Conservation (phyloP, 2,888 invertebrate genomes). For the Podotricha telesiphe region DNA sequence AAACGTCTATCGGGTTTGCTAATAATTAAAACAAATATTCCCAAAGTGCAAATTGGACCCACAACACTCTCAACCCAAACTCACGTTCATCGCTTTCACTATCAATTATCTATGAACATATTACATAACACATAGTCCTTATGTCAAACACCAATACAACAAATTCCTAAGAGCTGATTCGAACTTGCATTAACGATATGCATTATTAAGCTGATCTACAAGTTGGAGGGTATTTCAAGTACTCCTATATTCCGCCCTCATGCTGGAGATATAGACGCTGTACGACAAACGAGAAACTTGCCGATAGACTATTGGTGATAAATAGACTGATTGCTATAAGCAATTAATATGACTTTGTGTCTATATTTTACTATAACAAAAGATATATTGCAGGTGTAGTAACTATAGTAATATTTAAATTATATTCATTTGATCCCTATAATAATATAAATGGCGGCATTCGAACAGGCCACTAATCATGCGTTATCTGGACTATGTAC, state of each 20-base stretch:
- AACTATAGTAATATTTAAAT: too few relatives aligned
- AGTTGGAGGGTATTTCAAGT: conserved; percentile 3
- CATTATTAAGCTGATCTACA: conserved; percentile 24
- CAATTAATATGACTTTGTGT: conserved; percentile 8
- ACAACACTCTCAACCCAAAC: too few relatives aligned
- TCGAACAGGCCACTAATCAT: too few relatives aligned
- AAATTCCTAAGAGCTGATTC: conserved; percentile 8
- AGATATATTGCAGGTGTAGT: too few relatives aligned
- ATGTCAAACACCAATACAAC: conserved; percentile 2
- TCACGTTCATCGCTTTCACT: not conserved
- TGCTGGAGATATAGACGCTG: conserved; percentile 3
- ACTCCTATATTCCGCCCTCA: not conserved
- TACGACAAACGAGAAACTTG: not conserved
- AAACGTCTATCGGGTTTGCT: too few relatives aligned
- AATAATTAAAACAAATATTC: too few relatives aligned
- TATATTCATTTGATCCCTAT: too few relatives aligned
- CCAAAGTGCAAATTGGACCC: too few relatives aligned
- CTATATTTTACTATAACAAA: not conserved
- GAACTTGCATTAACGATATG: conserved; percentile 17
- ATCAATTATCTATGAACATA: not conserved
- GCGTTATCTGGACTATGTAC: too few relatives aligned
- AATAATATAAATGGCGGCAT: too few relatives aligned
- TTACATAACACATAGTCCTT: not conserved
- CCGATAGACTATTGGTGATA: too few relatives aligned
- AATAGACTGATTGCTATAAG: too few relatives aligned